A percentile compares a stretch with the other conserved stretches of the same genome.
Evolutionary conservation across 1,140 invertebrate genomes (phyloP).

Genomic region (Heliconius nattereri): DNA sequence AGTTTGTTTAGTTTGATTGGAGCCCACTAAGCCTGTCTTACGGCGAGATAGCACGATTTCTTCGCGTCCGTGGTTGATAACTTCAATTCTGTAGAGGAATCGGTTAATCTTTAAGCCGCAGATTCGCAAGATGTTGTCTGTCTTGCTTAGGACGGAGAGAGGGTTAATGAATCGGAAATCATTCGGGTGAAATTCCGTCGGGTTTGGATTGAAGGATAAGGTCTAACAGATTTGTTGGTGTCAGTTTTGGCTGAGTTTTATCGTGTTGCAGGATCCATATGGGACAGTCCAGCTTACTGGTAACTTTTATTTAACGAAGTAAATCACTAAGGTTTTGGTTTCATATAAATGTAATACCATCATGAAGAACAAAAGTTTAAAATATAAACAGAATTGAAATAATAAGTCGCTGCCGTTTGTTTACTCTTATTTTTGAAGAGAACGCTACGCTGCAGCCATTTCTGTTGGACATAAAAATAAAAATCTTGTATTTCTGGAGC

Average conservation of each 20-base stretch:
- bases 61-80: conserved; percentile 75
- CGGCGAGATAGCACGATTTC: conserved; percentile 76
- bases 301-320: background rate
- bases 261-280: conserved; percentile 17
- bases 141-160: conserved; percentile 75
- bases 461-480: conserved; percentile 33
- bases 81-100: conserved; percentile 66
- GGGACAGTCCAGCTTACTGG: background rate
- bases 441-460: conserved; percentile 25
- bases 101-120: conserved; percentile 73
- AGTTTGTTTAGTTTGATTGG: conserved; percentile 79
- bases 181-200: conserved; percentile 74
- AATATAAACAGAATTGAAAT: conserved; percentile 12
- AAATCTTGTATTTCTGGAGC: conserved; percentile 27
- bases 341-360: background rate
- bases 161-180: conserved; percentile 79
- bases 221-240: conserved; percentile 76
- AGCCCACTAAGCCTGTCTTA: conserved; percentile 71
- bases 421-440: conserved; percentile 27
- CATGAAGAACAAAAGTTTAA: background rate
- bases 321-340: background rate
- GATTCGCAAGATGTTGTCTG: conserved; percentile 77
- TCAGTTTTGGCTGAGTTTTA: conserved; percentile 53
- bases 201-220: conserved; percentile 77
- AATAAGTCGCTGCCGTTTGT: conserved; percentile 9